These are phyloP conservation scores for Picus viridis DNA, from an alignment of 2,797 vertebrate species.

Conservation along the genomic window DNA sequence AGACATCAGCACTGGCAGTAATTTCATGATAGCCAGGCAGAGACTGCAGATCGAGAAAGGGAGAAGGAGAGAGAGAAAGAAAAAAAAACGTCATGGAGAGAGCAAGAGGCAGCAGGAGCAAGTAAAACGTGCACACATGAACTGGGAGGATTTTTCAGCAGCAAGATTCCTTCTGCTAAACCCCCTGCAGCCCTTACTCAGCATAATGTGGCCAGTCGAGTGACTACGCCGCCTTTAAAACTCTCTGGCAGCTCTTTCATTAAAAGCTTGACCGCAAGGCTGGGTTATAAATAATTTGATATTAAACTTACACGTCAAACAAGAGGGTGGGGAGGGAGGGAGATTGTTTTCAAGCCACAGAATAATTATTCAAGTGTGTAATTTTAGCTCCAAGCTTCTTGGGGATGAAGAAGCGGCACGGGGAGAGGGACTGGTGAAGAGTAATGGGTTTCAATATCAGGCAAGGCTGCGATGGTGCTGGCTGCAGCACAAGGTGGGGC, in stretches of 20 bases:
- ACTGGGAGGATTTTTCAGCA: slow-evolving; percentile 33
- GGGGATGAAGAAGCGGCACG: slow-evolving; percentile 21
- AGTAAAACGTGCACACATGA: background rate
- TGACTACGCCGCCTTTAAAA: slow-evolving; percentile 52
- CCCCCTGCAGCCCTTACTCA: slow-evolving; percentile 57
- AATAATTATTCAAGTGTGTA: slow-evolving; percentile 63
- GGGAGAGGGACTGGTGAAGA: slow-evolving; percentile 20
- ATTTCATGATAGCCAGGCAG: background rate
- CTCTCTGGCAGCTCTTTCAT: slow-evolving; percentile 58
- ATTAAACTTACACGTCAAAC: slow-evolving; percentile 66
- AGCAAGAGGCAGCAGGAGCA: background rate
- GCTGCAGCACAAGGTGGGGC: slow-evolving; percentile 33
- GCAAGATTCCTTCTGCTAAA: slow-evolving; percentile 9
- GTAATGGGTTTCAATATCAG: slow-evolving; percentile 56
- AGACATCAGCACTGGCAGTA: slow-evolving; percentile 22
- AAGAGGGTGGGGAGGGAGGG: slow-evolving; percentile 6
- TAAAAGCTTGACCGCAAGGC: slow-evolving; percentile 56
- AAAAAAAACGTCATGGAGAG: background rate
- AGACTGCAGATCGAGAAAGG: slow-evolving; percentile 9
- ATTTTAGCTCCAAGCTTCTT: slow-evolving; percentile 63
- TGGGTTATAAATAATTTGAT: slow-evolving; percentile 72
- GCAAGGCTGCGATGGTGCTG: slow-evolving; percentile 18
- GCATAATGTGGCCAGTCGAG: slow-evolving; percentile 47
- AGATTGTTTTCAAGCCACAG: slow-evolving; percentile 62
- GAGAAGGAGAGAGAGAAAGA: background rate